These are phyloP conservation scores for Archips xylosteana DNA, from an alignment of 2,888 invertebrate species.

Conservation along the genomic window DNA sequence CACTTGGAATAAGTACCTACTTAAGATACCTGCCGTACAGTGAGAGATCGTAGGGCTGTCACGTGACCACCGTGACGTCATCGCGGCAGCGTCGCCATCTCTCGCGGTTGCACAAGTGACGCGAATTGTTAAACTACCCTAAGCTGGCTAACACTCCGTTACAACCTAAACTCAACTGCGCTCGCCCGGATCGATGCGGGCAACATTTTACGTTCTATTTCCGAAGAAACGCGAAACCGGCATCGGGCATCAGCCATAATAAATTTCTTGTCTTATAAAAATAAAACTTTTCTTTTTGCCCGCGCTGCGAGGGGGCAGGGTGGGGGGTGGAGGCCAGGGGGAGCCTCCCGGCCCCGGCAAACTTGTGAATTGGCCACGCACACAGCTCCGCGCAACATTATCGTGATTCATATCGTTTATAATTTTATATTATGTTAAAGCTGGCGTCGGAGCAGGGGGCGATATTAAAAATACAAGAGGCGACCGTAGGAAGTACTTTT, in stretches of 20 bases:
- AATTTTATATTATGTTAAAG: slow-evolving; percentile 86
- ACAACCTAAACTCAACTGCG: slow-evolving; percentile 39
- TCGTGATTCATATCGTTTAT: slow-evolving; percentile 85
- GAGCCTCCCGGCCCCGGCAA: slow-evolving; percentile 65
- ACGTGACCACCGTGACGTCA: neutral
- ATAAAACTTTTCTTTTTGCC: slow-evolving; percentile 84
- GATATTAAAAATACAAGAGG: slow-evolving; percentile 83
- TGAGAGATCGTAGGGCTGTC: neutral
- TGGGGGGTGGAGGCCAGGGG: slow-evolving; percentile 56
- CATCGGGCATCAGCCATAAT: slow-evolving; percentile 81
- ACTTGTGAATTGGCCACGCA: slow-evolving; percentile 83
- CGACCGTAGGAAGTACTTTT: slow-evolving; percentile 67
- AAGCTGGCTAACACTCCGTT: slow-evolving; percentile 34
- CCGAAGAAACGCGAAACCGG: slow-evolving; percentile 81
- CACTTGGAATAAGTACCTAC: too few species aligned
- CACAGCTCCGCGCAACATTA: slow-evolving; percentile 78
- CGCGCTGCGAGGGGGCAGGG: slow-evolving; percentile 64
- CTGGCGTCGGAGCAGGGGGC: slow-evolving; percentile 64
- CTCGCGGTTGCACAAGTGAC: neutral
- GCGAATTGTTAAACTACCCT: slow-evolving; percentile 26
- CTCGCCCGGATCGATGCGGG: slow-evolving; percentile 44
- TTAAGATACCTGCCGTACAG: too few species aligned
- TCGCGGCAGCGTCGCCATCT: neutral
- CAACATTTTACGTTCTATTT: slow-evolving; percentile 76
- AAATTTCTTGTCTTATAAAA: slow-evolving; percentile 85